Base-by-base conservation (phyloP, 2,888 invertebrate genomes). In the Erebia ligea region DNA sequence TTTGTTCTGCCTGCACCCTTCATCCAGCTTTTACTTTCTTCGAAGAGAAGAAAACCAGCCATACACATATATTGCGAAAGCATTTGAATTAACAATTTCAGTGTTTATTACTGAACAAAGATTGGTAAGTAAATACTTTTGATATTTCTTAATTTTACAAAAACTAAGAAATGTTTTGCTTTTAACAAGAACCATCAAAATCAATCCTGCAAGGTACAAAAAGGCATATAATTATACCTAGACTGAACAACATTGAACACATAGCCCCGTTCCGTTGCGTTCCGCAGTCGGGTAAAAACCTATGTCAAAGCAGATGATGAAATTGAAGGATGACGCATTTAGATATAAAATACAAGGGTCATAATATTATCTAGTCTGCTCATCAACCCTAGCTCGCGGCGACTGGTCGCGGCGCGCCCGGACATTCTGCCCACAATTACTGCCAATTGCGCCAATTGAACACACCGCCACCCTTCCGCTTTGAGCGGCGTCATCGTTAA, bases 401-500 rank as follows among this genome's bases (percentile, higher is more conserved):
- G 65, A 34, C 34, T 34, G 57, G 66, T 70, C 70, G 70, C 68
- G 73, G 66, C 73, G 70, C 86, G 90, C 86, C 91, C 92, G 92
- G 91, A 91, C 93, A 91, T 92, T 84, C 91, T 90, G 87, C 80
- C 88, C 87, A 88, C 93, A 93, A 94, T 93, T 94, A 91, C 90
- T 85, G 84, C 84, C 93, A 94, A 93, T 94, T 93, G 92, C 84
- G 89, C 88, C 92, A 93, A 92, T 93, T 92, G 92, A 90, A 86
- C 84, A 82, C 83, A 84, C 87, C 81, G 87, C 86, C 92, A 91
- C 92, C 91, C 92, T 91, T 92, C 92, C 92, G 91, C 91, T 91
- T 89, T 86, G 87, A 73, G 75, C 70, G 76, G 70, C 80, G 80
- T 80, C 81, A 83, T 82, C 81, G 68, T 70, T 58, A 58, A 48